A percentile compares a stretch with the other conserved stretches of the same genome.
These are phyloP conservation scores for Phalacrocorax brasilianus DNA, from an alignment of 2,113 vertebrate species.

Conservation along the genomic window DNA sequence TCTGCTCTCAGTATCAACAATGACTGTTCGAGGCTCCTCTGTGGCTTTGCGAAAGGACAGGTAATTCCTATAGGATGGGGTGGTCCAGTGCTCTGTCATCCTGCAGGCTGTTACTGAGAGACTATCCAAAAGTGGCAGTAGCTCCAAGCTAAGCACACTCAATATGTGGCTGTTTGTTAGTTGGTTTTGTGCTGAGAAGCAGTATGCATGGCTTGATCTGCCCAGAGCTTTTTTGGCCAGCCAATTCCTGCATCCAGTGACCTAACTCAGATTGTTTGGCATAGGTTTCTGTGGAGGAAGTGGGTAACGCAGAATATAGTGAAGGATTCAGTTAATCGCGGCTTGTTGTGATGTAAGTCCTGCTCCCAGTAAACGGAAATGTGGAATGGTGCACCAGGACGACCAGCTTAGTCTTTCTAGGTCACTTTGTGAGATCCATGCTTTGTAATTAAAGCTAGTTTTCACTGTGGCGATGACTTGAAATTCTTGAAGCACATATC, in stretches of 20 bases:
- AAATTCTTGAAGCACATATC: not conserved
- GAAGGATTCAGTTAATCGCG: not conserved
- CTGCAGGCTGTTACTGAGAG: not conserved
- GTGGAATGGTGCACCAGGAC: not conserved
- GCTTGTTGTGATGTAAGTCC: not conserved
- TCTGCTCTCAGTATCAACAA: conserved; percentile 97
- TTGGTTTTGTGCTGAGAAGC: not conserved
- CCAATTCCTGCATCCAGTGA: not conserved
- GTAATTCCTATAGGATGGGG: conserved; percentile 55
- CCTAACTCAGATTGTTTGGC: not conserved
- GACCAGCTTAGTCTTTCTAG: not conserved
- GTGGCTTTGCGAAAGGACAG: conserved; percentile 97
- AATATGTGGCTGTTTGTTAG: not conserved
- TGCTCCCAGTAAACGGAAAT: not conserved
- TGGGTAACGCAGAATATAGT: not conserved
- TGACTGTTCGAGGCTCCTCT: conserved; percentile 93
- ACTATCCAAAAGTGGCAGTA: not conserved
- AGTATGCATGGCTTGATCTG: rapidly evolving
- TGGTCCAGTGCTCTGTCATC: not conserved
- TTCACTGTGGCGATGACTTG: not conserved
- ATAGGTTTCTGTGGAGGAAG: not conserved
- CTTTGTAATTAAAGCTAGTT: not conserved
- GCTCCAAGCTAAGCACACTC: not conserved
- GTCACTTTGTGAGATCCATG: not conserved
- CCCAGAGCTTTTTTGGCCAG: not conserved